These are phyloP conservation scores for Axinella damicornis DNA, from an alignment of 37 sponge, comb jelly and placozoan genomes.

Conservation along the genomic window DNA sequence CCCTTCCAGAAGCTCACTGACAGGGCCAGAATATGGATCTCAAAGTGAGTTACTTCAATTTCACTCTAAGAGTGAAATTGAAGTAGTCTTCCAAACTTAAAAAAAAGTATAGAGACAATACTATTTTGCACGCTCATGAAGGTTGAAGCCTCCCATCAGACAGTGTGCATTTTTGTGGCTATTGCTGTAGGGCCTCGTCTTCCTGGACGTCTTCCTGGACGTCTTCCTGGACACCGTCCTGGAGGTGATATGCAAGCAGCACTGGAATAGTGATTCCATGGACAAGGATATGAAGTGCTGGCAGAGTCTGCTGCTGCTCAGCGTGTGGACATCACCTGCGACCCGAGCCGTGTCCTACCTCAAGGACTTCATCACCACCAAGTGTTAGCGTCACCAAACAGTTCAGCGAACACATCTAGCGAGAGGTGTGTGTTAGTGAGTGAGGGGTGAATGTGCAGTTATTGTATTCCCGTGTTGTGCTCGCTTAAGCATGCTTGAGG, in stretches of 20 bases:
- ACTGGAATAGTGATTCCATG: constrained; percentile 27
- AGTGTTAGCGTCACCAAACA: constrained; percentile 14
- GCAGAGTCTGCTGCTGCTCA: constrained; percentile 40
- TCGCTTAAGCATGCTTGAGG: no score
- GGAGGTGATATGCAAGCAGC: constrained; percentile 23
- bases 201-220: no score
- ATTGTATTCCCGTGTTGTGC: no score
- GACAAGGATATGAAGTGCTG: constrained; percentile 49
- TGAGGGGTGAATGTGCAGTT: no score
- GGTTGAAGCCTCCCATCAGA: no score
- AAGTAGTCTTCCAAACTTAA: no score
- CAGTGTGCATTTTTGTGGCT: neutral
- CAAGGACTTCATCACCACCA: constrained; percentile 51
- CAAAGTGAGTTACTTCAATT: no score
- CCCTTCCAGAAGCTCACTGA: no score
- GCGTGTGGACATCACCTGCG: constrained; percentile 33
- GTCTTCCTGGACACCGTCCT: constrained; percentile 45
- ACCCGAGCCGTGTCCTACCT: constrained; percentile 36
- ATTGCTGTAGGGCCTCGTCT: constrained; percentile 28
- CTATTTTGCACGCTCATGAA: no score
- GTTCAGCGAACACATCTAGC: constrained; percentile 47
- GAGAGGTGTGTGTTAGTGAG: constrained; percentile 8
- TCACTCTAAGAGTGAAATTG: no score
- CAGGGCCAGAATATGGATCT: no score
- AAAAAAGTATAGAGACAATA: no score